Percentiles rank a stretch among this genome's conserved stretches.
These are phyloP conservation scores for Bufo bufo DNA, from an alignment of 2,113 vertebrate species.

Conservation along the genomic window DNA sequence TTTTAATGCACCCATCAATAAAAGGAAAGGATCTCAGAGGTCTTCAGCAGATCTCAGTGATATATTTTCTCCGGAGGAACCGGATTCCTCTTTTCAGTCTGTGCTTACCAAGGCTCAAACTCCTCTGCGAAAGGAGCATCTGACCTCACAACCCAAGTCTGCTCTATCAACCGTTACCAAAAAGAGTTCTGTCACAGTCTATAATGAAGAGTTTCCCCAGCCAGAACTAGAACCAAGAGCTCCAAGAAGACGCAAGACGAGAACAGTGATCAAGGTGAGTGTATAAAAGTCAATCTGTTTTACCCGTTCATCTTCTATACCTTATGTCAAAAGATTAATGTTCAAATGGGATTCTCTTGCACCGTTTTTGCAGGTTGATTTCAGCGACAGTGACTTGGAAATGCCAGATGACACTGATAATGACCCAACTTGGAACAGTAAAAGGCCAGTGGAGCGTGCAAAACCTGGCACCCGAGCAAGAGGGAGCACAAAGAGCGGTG, in stretches of 20 bases:
- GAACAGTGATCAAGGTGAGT: conserved; percentile 78
- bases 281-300: not conserved
- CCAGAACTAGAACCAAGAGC: conserved; percentile 60
- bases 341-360: not conserved
- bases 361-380: conserved; percentile 73
- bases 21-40: not conserved
- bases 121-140: conserved; percentile 65
- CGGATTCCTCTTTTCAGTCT: conserved; percentile 65
- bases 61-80: conserved; percentile 63
- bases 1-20: not conserved
- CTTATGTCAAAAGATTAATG: not conserved
- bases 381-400: conserved; percentile 87
- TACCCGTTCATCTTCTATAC: not conserved
- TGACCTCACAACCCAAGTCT: conserved; percentile 16
- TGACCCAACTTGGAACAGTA: conserved; percentile 5
- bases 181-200: conserved; percentile 78
- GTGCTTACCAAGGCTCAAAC: conserved; percentile 58
- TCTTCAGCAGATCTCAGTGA: conserved; percentile 33
- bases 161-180: conserved; percentile 60
- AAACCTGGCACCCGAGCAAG: conserved; percentile 12
- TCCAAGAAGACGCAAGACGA: conserved; percentile 77
- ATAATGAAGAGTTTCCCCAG: conserved; percentile 70
- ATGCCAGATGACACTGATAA: conserved; percentile 45
- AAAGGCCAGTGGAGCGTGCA: not conserved
- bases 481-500: not conserved